A percentile compares a stretch with the other conserved stretches of the same genome.
phyloP scores from a whole-genome alignment of 2,888 invertebrate species.

The Bombylius major region DNA sequence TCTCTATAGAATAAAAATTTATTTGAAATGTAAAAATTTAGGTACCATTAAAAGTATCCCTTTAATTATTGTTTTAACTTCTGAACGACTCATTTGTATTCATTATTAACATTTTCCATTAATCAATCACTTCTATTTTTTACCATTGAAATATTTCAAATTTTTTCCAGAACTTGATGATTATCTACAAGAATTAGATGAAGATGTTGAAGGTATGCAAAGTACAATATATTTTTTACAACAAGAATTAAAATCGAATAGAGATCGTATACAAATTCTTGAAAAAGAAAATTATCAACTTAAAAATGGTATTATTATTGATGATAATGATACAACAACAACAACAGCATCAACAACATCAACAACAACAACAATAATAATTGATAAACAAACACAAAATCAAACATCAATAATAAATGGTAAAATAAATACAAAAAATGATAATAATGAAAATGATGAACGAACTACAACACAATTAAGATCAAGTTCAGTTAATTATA shows the following conservation, averaged over 20 bases:
- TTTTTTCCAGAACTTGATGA: constrained; percentile 75
- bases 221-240: constrained; percentile 90
- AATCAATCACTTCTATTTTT: not conserved
- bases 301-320: constrained; percentile 17
- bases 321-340: constrained; percentile 6
- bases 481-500: constrained; percentile 5
- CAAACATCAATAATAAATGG: constrained; percentile 10
- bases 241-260: constrained; percentile 77
- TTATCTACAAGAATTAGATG: constrained; percentile 88
- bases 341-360: constrained; percentile 1
- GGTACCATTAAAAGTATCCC: too few relatives aligned
- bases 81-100: too few relatives aligned
- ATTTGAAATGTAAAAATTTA: too few relatives aligned
- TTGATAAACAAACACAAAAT: not conserved
- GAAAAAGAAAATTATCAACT: constrained; percentile 44
- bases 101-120: too few relatives aligned
- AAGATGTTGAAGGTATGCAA: constrained; percentile 97
- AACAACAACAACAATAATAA: constrained; percentile 8
- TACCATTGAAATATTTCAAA: too few relatives aligned
- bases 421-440: constrained; percentile 5
- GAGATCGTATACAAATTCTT: constrained; percentile 51
- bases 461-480: constrained; percentile 7
- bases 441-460: constrained; percentile 11
- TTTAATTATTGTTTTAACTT: too few relatives aligned
- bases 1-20: too few relatives aligned